phyloP scores from a whole-genome alignment of 1,140 invertebrate genomes.

The Atta cephalotes region DNA sequence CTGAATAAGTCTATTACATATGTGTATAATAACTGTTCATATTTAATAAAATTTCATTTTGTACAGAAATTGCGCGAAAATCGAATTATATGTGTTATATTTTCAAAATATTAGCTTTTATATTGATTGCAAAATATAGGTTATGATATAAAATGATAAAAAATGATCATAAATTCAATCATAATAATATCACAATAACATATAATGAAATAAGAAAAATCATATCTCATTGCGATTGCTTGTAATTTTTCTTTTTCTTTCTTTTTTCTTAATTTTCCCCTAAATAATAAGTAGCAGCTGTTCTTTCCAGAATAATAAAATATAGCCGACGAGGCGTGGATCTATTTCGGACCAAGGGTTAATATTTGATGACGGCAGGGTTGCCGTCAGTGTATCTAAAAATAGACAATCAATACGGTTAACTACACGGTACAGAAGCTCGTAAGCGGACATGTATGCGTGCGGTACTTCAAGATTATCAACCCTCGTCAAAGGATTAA shows the following conservation, averaged over 20 bases:
- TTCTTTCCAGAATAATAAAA: constrained; percentile 40
- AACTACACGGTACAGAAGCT: constrained; percentile 48
- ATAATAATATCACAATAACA: background rate
- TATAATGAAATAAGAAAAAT: background rate
- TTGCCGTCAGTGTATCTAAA: constrained; percentile 76
- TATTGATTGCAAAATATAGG: background rate
- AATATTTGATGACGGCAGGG: constrained; percentile 75
- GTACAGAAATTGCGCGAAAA: background rate
- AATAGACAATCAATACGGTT: constrained; percentile 77
- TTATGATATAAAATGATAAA: background rate
- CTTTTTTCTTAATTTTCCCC: background rate
- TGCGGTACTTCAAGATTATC: constrained; percentile 31
- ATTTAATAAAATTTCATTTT: background rate
- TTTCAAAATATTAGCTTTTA: background rate
- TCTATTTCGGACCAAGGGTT: constrained; percentile 67
- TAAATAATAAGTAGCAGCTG: constrained; percentile 7
- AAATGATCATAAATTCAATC: constrained; percentile 13
- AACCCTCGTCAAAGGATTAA: constrained; percentile 41
- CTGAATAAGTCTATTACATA: background rate
- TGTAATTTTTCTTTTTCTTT: background rate
- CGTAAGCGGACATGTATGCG: constrained; percentile 21
- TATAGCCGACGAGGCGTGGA: constrained; percentile 41
- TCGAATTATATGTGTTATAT: background rate
- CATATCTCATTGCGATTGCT: background rate
- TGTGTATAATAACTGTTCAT: background rate